Base-by-base conservation (phyloP, 1,140 invertebrate species). In the Neotoxoptera formosana region DNA sequence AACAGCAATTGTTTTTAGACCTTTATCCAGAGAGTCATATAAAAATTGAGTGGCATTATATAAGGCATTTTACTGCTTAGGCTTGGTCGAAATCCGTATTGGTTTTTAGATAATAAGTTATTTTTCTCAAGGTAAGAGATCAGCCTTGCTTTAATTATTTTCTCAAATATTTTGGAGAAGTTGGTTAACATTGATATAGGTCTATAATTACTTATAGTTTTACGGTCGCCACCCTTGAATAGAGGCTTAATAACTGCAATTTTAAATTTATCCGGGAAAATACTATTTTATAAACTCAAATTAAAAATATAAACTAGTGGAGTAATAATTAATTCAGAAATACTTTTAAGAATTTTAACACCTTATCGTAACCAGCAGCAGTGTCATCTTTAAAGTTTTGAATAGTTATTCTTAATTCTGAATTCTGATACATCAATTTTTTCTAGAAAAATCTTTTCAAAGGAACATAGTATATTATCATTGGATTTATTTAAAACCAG, bases 281-380 rank as follows among this genome's bases (percentile, higher is more conserved):
- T n/a, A 34, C 25, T 76, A 76, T 23, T 76, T 76, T 76, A 2
- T n/a, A 76, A 34, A 76, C 67, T 76, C 67, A 34, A 76, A 76
- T 76, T 76, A 34, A n/a, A n/a, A 34, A 76, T 76, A 76, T n/a
- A 76, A 11, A 4, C 30, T 34, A 76, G n/a, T 76, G 67, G 67
- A 76, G 6, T 34, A 76, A 76, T 76, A 34, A 76, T 76, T 34
- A 34, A 76, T 76, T 76, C 67, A 34, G 67, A 76, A 76, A 76
- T 76, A 76, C n/a, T n/a, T 76, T 76, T 76, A n/a, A 76, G 14
- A 34, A 76, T 76, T 76, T 76, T 76, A n/a, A 76, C 67, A 67
- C 25, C 60, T 30, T 67, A 67, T 67, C 60, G 9, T 67, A 30
- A 30, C 30, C 60, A 8, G 60, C 20, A 30, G 60, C 67, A n/a